Percentiles rank a stretch among this genome's conserved stretches.
Evolutionary conservation across 2,113 vertebrate species (phyloP).

Genomic region (Helogale parvula): DNA sequence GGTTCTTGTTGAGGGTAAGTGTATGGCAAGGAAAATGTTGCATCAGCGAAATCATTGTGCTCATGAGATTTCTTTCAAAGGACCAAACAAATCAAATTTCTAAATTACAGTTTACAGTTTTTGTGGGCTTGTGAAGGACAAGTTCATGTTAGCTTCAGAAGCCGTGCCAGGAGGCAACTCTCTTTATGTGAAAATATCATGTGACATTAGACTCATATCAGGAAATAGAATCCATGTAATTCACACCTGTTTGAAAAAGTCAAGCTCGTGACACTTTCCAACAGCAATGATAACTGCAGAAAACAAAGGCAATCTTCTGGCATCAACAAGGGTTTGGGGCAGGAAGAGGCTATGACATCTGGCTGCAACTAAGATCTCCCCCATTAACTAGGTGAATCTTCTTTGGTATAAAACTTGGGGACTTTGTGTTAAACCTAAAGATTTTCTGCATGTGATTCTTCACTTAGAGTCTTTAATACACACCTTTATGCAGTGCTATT

Average conservation of each 20-base stretch:
- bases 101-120: not conserved
- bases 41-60: not conserved
- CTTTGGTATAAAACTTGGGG: not conserved
- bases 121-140: not conserved
- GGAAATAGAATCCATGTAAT: conserved; percentile 11
- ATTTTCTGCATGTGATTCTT: not conserved
- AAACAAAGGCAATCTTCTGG: not conserved
- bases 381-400: not conserved
- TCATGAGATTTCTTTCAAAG: not conserved
- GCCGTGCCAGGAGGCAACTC: not conserved
- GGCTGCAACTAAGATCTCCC: not conserved
- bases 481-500: not conserved
- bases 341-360: not conserved
- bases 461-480: not conserved
- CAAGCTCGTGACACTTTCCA: conserved; percentile 11
- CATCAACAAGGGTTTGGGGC: not conserved
- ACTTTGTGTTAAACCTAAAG: not conserved
- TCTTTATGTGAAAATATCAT: conserved; percentile 5
- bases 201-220: not conserved
- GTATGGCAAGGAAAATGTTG: not conserved
- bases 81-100: not conserved
- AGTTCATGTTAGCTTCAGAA: not conserved
- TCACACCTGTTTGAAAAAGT: not conserved
- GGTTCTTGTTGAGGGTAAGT: not conserved
- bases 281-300: not conserved